A percentile compares a stretch with the other conserved stretches of the same genome.
Conservation (phyloP, 2,113 vertebrate species). For the Hemicordylus capensis region DNA sequence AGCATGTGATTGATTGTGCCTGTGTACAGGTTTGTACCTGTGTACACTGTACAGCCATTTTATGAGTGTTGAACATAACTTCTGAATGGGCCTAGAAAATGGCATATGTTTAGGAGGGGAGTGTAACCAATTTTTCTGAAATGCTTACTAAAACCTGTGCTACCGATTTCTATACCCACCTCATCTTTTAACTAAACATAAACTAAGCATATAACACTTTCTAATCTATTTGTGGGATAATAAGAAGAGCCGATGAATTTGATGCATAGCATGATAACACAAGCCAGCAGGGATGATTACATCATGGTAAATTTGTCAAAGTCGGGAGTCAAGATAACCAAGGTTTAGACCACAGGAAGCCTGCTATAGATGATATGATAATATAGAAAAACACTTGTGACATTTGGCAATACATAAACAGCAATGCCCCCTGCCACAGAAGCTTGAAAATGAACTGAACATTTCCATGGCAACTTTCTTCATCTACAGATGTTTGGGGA, state of each 20-base stretch:
- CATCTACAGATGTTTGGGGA: background rate
- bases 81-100: too few species aligned
- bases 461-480: constrained; percentile 11
- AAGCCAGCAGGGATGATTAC: background rate
- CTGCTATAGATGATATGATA: background rate
- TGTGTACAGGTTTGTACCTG: too few species aligned
- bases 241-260: background rate
- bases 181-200: background rate
- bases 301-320: background rate
- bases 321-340: background rate
- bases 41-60: too few species aligned
- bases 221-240: background rate
- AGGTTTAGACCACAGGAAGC: background rate
- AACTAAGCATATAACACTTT: background rate
- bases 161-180: background rate
- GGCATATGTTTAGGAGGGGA: background rate
- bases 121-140: background rate
- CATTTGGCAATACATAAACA: background rate
- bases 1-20: too few species aligned
- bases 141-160: fast-evolving
- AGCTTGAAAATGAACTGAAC: background rate
- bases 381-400: background rate
- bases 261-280: background rate
- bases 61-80: too few species aligned
- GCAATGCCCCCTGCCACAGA: background rate